phyloP scores from a whole-genome alignment of 2,797 vertebrate species.

The Phoxinus dragarum region DNA sequence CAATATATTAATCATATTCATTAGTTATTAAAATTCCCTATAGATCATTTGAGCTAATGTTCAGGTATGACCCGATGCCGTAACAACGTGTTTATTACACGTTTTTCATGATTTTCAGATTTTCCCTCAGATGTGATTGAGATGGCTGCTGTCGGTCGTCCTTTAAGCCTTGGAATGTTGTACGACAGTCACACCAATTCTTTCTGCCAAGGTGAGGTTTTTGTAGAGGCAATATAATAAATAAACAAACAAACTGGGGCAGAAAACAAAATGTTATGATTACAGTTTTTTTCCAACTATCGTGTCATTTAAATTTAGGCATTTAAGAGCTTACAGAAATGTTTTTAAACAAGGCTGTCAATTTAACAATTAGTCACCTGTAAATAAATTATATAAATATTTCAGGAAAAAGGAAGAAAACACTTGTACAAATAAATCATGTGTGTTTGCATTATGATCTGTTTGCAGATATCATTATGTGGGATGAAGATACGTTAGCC shows the following conservation, averaged over 20 bases:
- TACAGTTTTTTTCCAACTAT: too few species aligned
- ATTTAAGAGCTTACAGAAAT: too few species aligned
- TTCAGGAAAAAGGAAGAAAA: too few species aligned
- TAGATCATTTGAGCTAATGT: too few species aligned
- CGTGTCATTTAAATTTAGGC: neutral
- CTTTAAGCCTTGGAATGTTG: conserved; percentile 41
- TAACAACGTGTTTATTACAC: too few species aligned
- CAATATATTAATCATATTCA: too few species aligned
- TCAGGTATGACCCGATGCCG: too few species aligned
- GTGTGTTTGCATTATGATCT: neutral
- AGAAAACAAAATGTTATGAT: too few species aligned
- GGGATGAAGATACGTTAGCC: conserved; percentile 34
- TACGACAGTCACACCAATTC: conserved; percentile 50
- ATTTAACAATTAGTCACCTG: neutral
- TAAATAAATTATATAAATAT: too few species aligned
- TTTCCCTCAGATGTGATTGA: conserved; percentile 31
- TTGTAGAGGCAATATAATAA: neutral
- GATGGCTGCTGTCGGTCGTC: conserved; percentile 43
- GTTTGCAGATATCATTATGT: conserved; percentile 51
- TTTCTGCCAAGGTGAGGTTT: conserved; percentile 27
- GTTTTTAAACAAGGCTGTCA: neutral
- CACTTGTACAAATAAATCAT: neutral
- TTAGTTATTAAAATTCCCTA: too few species aligned
- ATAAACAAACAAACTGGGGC: too few species aligned
- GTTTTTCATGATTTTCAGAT: conserved; percentile 8